A percentile compares a stretch with the other conserved stretches of the same genome.
phyloP scores from a whole-genome alignment of 2,113 vertebrate genomes.

The Sapajus apella region DNA sequence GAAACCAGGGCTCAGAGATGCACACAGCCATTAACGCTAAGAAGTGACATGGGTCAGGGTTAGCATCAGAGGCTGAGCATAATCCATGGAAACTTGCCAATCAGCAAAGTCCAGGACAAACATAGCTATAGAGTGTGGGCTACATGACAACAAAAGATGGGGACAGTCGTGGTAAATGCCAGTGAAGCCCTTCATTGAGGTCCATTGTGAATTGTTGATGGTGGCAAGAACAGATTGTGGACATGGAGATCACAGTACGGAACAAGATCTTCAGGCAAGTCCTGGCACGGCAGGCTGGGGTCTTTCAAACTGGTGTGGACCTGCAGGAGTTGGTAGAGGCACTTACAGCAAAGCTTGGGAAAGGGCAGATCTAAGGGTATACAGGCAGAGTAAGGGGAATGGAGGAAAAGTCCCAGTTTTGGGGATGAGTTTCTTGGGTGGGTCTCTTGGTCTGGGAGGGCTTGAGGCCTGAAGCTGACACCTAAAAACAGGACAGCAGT shows the following conservation, averaged over 20 bases:
- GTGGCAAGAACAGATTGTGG: background rate
- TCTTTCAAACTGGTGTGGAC: background rate
- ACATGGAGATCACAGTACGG: background rate
- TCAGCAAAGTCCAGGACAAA: background rate
- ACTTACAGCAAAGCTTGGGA: background rate
- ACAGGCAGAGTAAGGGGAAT: background rate
- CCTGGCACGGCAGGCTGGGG: background rate
- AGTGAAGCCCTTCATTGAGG: background rate
- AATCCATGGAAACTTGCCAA: background rate
- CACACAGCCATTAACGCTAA: background rate
- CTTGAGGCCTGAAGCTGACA: background rate
- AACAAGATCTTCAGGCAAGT: background rate
- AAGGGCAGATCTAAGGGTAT: background rate
- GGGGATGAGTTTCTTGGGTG: too few relatives aligned
- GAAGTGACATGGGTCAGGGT: background rate
- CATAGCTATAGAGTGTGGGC: background rate
- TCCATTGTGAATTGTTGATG: background rate
- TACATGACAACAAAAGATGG: too few relatives aligned
- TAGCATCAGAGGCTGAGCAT: background rate
- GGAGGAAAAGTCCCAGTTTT: background rate
- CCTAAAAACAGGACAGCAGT: background rate
- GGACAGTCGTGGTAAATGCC: background rate
- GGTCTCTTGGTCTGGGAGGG: background rate
- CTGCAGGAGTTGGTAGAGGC: background rate
- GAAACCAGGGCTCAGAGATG: background rate